Conservation (phyloP, 2,113 vertebrate genomes). For the Sinocyclocheilus maitianheensis region DNA sequence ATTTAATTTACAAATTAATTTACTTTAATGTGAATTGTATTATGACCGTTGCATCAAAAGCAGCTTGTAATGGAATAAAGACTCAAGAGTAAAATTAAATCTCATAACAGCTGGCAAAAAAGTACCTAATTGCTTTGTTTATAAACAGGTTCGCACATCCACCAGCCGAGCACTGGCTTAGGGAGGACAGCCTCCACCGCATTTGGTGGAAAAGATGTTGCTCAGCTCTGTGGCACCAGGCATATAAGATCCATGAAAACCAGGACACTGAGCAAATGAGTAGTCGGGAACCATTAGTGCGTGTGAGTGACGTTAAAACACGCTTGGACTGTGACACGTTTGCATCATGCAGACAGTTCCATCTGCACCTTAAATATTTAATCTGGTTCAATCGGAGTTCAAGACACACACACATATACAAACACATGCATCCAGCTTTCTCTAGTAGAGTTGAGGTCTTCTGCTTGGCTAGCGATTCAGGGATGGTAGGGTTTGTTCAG, state of each 20-base stretch:
- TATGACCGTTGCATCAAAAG: background rate
- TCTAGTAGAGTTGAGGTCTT: conserved; percentile 77
- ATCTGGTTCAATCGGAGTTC: conserved; percentile 98
- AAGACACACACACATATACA: conserved; percentile 76
- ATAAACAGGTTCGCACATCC: background rate
- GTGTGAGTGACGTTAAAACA: conserved; percentile 94
- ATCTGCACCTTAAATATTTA: conserved; percentile 99
- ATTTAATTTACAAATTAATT: background rate
- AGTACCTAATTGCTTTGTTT: background rate
- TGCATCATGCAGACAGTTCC: conserved; percentile 97
- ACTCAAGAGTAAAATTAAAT: background rate
- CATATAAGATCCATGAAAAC: conserved; percentile 94
- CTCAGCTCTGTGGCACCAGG: conserved; percentile 80
- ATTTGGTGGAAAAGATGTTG: conserved; percentile 59
- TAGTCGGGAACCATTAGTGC: conserved; percentile 90
- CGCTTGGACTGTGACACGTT: conserved; percentile 97
- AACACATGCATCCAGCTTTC: conserved; percentile 81
- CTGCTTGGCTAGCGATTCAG: conserved; percentile 90
- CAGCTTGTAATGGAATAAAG: background rate
- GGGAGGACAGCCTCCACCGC: background rate
- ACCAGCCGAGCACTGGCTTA: background rate
- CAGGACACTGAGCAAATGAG: conserved; percentile 93
- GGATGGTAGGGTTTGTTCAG: conserved; percentile 74
- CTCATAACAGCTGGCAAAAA: background rate
- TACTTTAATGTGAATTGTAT: background rate